Evolutionary conservation across 2,888 invertebrate species (phyloP).

Genomic region (Acrocyrtus sp.): DNA sequence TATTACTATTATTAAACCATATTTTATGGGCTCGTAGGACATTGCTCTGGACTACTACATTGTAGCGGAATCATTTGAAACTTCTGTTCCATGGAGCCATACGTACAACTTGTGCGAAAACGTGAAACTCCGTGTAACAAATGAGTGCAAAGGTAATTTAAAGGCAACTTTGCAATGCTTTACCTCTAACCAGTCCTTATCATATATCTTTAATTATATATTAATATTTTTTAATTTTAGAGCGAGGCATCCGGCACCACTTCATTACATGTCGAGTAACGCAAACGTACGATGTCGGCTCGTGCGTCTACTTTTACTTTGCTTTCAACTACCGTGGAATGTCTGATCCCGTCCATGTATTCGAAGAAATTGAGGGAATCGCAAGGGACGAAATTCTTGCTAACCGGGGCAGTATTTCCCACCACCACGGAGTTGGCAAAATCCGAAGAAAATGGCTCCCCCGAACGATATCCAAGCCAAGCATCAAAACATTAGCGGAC

Average conservation of each 20-base stretch:
- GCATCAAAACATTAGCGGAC: slow-evolving; percentile 80
- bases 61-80: slow-evolving; percentile 97
- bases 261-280: slow-evolving; percentile 87
- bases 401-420: slow-evolving; percentile 91
- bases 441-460: slow-evolving; percentile 86
- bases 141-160: slow-evolving; percentile 69
- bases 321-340: slow-evolving; percentile 76
- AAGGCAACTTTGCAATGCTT: no score
- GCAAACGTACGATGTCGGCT: slow-evolving; percentile 97
- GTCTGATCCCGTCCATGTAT: slow-evolving; percentile 79
- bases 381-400: slow-evolving; percentile 93
- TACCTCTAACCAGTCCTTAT: no score
- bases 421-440: slow-evolving; percentile 98
- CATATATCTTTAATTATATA: slow-evolving; percentile 8
- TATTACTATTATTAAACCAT: neutral
- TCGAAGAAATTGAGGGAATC: slow-evolving; percentile 86
- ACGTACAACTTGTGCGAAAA: slow-evolving; percentile 84
- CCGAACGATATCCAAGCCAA: slow-evolving; percentile 83
- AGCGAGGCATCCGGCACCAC: slow-evolving; percentile 72
- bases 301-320: slow-evolving; percentile 96
- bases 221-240: slow-evolving; percentile 53
- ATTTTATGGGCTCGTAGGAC: slow-evolving; percentile 73
- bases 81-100: slow-evolving; percentile 97
- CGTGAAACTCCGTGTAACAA: slow-evolving; percentile 83
- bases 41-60: slow-evolving; percentile 87